These are phyloP conservation scores for Amblyjoppa proteus DNA, from an alignment of 2,888 invertebrate genomes.

Conservation along the genomic window DNA sequence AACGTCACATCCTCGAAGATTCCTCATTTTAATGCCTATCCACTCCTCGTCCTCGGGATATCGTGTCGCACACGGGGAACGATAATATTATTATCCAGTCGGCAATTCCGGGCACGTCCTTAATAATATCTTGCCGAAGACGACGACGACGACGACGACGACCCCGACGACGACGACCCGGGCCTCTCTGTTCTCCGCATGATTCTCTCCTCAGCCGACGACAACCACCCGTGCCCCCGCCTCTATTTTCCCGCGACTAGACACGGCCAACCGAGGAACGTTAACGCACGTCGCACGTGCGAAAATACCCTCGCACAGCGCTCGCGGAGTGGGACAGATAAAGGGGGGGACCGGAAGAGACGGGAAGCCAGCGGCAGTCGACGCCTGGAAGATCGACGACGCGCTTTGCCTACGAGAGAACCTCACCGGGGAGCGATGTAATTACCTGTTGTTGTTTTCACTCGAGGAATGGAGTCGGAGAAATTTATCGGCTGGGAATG, in stretches of 20 bases:
- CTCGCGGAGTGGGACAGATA: slow-evolving; percentile 29
- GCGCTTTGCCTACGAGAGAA: slow-evolving; percentile 64
- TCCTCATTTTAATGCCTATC: slow-evolving; percentile 73
- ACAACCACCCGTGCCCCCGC: slow-evolving; percentile 43
- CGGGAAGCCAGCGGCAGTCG: slow-evolving; percentile 31
- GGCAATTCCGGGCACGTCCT: slow-evolving; percentile 75
- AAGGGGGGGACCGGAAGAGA: background rate
- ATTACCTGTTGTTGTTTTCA: slow-evolving; percentile 5
- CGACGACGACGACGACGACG: slow-evolving; percentile 64
- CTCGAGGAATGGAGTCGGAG: slow-evolving; percentile 8
- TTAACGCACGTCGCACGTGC: slow-evolving; percentile 61
- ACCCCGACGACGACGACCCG: slow-evolving; percentile 59
- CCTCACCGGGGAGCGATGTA: slow-evolving; percentile 9
- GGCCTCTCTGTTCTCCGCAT: slow-evolving; percentile 33
- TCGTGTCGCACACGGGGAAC: slow-evolving; percentile 69
- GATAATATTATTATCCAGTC: slow-evolving; percentile 76
- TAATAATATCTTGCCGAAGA: slow-evolving; percentile 76
- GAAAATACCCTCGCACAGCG: slow-evolving; percentile 58
- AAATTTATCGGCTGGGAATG: background rate
- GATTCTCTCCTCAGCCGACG: slow-evolving; percentile 20
- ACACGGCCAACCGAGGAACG: slow-evolving; percentile 55
- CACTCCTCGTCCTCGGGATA: slow-evolving; percentile 69
- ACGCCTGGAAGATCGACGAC: slow-evolving; percentile 59
- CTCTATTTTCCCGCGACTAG: slow-evolving; percentile 47
- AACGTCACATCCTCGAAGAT: slow-evolving; percentile 59